Evolutionary conservation across 2,113 vertebrate genomes (phyloP).

Genomic region (Oncorhynchus kisutch): DNA sequence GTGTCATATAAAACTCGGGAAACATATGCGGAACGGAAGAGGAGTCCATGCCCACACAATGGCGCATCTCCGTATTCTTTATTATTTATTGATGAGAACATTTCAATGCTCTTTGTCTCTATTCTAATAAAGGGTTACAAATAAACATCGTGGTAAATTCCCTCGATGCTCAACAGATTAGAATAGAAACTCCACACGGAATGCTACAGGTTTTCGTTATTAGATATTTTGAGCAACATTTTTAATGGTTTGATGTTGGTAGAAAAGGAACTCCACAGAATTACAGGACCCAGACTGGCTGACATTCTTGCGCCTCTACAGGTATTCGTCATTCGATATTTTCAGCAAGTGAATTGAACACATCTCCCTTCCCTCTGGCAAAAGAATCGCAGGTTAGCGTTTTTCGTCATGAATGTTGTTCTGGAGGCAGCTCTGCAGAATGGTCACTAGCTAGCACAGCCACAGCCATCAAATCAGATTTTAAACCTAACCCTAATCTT

Average conservation of each 20-base stretch:
- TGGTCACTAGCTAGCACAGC: no score
- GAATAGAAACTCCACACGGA: not conserved
- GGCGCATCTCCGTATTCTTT: conserved; percentile 31
- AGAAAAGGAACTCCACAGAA: not conserved
- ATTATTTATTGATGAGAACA: conserved; percentile 46
- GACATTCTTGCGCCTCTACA: not conserved
- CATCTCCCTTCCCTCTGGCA: no score
- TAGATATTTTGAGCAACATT: no score
- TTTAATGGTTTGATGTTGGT: no score
- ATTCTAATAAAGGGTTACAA: no score
- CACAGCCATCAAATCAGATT: no score
- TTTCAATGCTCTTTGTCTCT: conserved; percentile 20
- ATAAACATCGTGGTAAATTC: no score
- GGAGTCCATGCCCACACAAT: not conserved
- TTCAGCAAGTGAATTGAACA: not conserved
- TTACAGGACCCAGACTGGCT: not conserved
- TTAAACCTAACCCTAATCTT: no score
- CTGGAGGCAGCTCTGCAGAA: no score
- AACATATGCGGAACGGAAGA: not conserved
- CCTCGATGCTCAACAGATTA: not conserved
- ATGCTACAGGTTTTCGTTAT: conserved; percentile 32
- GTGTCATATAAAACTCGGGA: no score
- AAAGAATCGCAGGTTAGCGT: no score
- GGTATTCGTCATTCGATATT: not conserved
- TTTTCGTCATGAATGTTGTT: no score